Evolutionary conservation across 2,113 vertebrate genomes (phyloP).

Genomic region (Chaetodon trifascialis): DNA sequence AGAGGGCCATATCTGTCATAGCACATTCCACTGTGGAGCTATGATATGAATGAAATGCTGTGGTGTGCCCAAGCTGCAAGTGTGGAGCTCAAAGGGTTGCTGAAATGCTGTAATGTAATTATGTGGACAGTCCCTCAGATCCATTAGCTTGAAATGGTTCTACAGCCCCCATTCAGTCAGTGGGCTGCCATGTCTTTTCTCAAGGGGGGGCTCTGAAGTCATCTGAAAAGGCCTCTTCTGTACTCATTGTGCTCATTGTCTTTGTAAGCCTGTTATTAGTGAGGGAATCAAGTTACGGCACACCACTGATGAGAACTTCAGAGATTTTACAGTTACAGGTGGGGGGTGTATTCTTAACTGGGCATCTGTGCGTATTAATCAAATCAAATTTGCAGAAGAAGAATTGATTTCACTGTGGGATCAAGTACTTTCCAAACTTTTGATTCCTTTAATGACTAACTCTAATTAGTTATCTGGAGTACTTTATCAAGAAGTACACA

Average conservation of each 20-base stretch:
- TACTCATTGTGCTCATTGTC: slow-evolving; percentile 85
- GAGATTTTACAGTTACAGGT: slow-evolving; percentile 71
- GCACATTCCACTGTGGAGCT: slow-evolving; percentile 72
- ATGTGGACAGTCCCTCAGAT: slow-evolving; percentile 81
- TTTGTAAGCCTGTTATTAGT: slow-evolving; percentile 83
- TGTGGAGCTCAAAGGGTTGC: slow-evolving; percentile 71
- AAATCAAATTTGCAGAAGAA: slow-evolving; percentile 31
- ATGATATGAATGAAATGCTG: slow-evolving; percentile 78
- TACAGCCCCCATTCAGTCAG: slow-evolving; percentile 73
- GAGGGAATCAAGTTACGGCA: slow-evolving; percentile 79
- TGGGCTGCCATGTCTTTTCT: slow-evolving; percentile 74
- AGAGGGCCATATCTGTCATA: slow-evolving; percentile 80
- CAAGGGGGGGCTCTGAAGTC: slow-evolving; percentile 73
- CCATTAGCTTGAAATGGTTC: slow-evolving; percentile 78
- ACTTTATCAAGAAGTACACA: not conserved
- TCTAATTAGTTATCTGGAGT: not conserved
- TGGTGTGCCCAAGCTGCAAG: slow-evolving; percentile 62
- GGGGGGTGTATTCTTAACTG: slow-evolving; percentile 53
- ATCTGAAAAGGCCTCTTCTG: slow-evolving; percentile 84
- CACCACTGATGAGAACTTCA: slow-evolving; percentile 70
- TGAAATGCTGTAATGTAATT: slow-evolving; percentile 83
- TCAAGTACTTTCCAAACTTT: slow-evolving; percentile 12
- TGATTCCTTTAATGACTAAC: slow-evolving; percentile 13
- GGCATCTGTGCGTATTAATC: slow-evolving; percentile 53
- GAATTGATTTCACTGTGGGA: slow-evolving; percentile 8